A percentile compares a stretch with the other conserved stretches of the same genome.
phyloP scores from a whole-genome alignment of 2,113 vertebrate genomes.

The Oryzias melastigma region DNA sequence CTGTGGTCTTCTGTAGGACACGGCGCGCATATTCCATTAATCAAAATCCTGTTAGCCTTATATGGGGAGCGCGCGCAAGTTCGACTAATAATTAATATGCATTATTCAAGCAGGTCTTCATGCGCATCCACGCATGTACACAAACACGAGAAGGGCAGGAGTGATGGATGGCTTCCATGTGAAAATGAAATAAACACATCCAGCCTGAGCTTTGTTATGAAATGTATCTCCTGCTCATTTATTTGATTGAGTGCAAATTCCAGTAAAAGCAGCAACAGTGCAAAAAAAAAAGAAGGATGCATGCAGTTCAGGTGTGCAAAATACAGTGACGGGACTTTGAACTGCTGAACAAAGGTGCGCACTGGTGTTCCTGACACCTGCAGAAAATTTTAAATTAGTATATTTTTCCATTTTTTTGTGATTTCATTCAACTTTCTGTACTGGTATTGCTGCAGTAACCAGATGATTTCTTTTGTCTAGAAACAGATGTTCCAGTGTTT shows the following conservation, averaged over 20 bases:
- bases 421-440: too few relatives aligned
- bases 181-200: conserved; percentile 65
- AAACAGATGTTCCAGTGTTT: too few relatives aligned
- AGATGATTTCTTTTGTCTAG: too few relatives aligned
- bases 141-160: conserved; percentile 1
- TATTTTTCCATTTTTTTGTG: too few relatives aligned
- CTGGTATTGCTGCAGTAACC: too few relatives aligned
- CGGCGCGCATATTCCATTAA: conserved; percentile 58
- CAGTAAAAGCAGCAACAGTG: conserved; percentile 41
- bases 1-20: conserved; percentile 47
- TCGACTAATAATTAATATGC: conserved; percentile 65
- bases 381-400: background rate
- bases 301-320: background rate
- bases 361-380: conserved; percentile 21
- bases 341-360: conserved; percentile 25
- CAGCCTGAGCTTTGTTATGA: conserved; percentile 64
- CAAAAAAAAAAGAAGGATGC: conserved; percentile 11
- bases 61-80: conserved; percentile 48
- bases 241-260: conserved; percentile 64
- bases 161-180: conserved; percentile 39
- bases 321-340: conserved; percentile 18
- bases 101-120: conserved; percentile 51
- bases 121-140: conserved; percentile 5
- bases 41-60: conserved; percentile 71
- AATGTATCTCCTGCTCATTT: conserved; percentile 64